These are phyloP conservation scores for Chunga burmeisteri DNA, from an alignment of 2,113 vertebrate species.

Conservation along the genomic window DNA sequence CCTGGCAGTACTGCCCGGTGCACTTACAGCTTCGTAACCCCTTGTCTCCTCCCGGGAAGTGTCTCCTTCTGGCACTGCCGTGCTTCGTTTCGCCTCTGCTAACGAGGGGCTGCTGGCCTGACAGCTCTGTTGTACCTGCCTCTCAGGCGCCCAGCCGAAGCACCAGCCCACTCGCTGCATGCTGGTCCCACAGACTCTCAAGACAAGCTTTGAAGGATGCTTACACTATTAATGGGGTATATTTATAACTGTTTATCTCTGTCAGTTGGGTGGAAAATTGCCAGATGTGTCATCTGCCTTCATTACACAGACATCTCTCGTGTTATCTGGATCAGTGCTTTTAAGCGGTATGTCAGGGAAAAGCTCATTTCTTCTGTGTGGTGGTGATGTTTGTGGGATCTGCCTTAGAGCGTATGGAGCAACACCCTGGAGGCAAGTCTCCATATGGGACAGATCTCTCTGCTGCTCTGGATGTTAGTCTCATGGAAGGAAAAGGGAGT, in stretches of 20 bases:
- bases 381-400: not conserved
- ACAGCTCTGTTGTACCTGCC: accelerated
- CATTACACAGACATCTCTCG: not conserved
- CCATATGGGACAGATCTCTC: accelerated
- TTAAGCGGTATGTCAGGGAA: not conserved
- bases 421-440: not conserved
- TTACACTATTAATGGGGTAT: not conserved
- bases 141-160: not conserved
- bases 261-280: slow-evolving; percentile 34
- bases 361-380: not conserved
- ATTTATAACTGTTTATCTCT: slow-evolving; percentile 43
- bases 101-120: not conserved
- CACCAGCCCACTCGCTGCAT: accelerated
- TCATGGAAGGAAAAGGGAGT: not conserved
- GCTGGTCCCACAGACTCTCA: not conserved
- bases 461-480: not conserved
- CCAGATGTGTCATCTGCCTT: slow-evolving; percentile 14
- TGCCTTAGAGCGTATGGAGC: not conserved
- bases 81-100: accelerated
- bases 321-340: not conserved
- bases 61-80: not conserved
- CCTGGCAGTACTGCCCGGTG: not conserved
- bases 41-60: not conserved
- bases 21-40: accelerated
- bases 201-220: not conserved